A percentile compares a stretch with the other conserved stretches of the same genome.
Conservation (phyloP, 2,797 vertebrate genomes). For the Characodon lateralis region DNA sequence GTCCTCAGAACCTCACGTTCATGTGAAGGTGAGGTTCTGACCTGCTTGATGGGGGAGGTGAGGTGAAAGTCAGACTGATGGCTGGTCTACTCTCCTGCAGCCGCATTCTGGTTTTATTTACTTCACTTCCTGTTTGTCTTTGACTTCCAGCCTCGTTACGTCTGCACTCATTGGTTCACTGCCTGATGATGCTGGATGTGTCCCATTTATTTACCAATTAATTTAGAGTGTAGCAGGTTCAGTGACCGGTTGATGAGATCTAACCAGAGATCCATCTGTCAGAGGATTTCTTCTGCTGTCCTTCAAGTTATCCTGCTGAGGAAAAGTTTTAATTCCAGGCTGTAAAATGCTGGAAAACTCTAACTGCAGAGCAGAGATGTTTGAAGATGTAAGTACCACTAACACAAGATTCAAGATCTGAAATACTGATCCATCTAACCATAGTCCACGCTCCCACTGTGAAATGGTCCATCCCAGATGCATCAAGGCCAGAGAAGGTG, state of each 20-base stretch:
- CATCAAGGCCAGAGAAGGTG: too few relatives aligned
- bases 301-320: too few relatives aligned
- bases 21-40: not conserved
- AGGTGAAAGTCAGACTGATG: not conserved
- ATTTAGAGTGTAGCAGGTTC: not conserved
- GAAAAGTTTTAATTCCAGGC: too few relatives aligned
- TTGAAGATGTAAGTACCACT: too few relatives aligned
- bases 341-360: too few relatives aligned
- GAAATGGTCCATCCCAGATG: too few relatives aligned
- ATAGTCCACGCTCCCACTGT: too few relatives aligned
- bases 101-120: not conserved
- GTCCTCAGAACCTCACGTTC: not conserved
- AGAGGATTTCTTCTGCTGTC: too few relatives aligned
- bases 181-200: not conserved
- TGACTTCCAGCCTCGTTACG: not conserved
- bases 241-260: not conserved
- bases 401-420: too few relatives aligned
- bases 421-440: too few relatives aligned
- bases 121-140: constrained; percentile 17
- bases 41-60: not conserved
- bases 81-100: not conserved
- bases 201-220: not conserved
- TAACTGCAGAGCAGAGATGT: too few relatives aligned
- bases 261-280: not conserved
- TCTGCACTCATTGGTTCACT: not conserved